Base-by-base conservation (phyloP, 2,888 invertebrate genomes). In the Blomia tropicalis region DNA sequence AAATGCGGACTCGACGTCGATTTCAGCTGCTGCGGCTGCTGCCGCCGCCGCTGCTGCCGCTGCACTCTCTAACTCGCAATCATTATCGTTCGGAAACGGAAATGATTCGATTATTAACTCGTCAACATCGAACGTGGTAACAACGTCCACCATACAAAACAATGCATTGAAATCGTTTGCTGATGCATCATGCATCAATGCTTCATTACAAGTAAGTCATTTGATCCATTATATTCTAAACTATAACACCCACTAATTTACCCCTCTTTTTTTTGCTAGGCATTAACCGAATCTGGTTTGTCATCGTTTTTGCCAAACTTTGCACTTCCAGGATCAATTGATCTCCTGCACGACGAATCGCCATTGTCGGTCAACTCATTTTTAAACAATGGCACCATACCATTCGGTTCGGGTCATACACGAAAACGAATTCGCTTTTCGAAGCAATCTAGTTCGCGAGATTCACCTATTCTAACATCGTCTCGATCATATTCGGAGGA, bases 231-330 rank as follows among this genome's bases (percentile, higher is more conserved):
- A 27, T n/a, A 17, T 41, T n/a, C n/a, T 14, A 14, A 17, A 41
- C 41, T 41, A 14, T 41, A n/a, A 41, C 14, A 41, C 41, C n/a
- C 14, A 41, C 41, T n/a, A 41, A 41, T 14, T 41, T 47, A 7
- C 7, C 51, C 7, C 51, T 47, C 11, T 47, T 7, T 47, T 47
- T 47, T 7, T 36, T 17, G 36, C 47, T 30, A 58, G 59, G 61
- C 61, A 5, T 53, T 61, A 32, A 25, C 54, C 54, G 61, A 61
- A n/a, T 60, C 60, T n/a, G 60, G 30, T 17, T 32, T 60, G 25
- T 36, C 51, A 19, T 30, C 61, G 22, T 61, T 61, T 41, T 25
- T 60, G 11, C 53, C 51, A 25, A 60, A 60, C 43, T 53, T 61
- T 36, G 54, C 61, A 22, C 29, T 56, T 31, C 56, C 56, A 31